Evolutionary conservation across 2,113 vertebrate species (phyloP), one percentile per base, ranked within the genome.

Genomic region (Tachuris rubrigastra): DNA sequence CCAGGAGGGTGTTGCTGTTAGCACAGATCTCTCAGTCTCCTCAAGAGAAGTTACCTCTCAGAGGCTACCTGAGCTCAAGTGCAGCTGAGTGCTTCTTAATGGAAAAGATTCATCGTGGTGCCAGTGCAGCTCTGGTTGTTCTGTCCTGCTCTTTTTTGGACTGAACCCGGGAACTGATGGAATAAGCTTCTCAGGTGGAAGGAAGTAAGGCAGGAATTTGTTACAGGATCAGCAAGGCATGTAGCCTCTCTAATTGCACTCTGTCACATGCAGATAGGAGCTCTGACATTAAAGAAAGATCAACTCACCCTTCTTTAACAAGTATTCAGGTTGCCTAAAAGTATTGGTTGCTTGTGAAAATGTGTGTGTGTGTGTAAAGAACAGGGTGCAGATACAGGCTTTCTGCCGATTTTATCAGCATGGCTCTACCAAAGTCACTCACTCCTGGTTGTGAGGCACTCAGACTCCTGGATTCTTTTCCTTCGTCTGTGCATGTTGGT

Each of bases 351-450:
- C 52, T 92, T 90, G 60, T 74, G 79, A 93, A 93, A 94, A 90
- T 22, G 37, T 16, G 28, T 41, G 37, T 46, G 49, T 50, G 55
- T 22, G 20, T 10, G 12, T n/a, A 21, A 52, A 35, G 37, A 65
- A 21, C 8, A 27, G 67, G 76, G 68, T 35, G 53, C 68, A 95
- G 55, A 83, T 12, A 41, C 23, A 67, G 28, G 63, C 35, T 83
- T 79, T 83, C 79, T 91, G 44, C 72, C 94, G 91, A 60, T 87
- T 88, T 93, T 90, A 83, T 87, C 71, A 85, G 71, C 21, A 20
- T 65, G 46, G 30, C 24, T 93, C 47, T 86, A 50, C 59, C 31
- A 49, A 87, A 84, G 73, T 62, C 30, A 37, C 58, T 86, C 17
- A 37, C 12, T 91, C 10, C 65, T 74, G 33, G 39, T 71, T 93